A percentile compares a stretch with the other conserved stretches of the same genome.
Evolutionary conservation across 2,113 vertebrate genomes (phyloP).

Genomic region (Arvicanthis niloticus): DNA sequence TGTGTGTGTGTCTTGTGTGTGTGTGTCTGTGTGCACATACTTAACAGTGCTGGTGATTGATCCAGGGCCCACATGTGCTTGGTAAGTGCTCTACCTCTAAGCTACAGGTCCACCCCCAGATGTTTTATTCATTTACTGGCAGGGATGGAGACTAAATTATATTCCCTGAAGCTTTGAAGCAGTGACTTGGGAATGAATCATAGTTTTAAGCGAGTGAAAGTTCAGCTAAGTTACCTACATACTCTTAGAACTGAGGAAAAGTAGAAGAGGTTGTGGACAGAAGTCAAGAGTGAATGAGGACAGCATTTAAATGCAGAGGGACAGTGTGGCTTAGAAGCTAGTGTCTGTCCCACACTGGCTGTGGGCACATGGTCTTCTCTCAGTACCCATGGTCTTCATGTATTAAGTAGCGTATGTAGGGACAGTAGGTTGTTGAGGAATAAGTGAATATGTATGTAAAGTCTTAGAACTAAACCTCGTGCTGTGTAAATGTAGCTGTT

Average conservation of each 20-base stretch:
- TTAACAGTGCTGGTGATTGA: neutral
- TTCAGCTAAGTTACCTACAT: conserved; percentile 16
- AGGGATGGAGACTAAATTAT: conserved; percentile 52
- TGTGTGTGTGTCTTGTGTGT: neutral
- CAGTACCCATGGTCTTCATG: neutral
- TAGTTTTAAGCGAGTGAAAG: conserved; percentile 56
- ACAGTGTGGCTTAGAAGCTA: neutral
- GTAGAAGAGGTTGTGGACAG: conserved; percentile 55
- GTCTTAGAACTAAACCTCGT: conserved; percentile 47
- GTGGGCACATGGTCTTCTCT: conserved; percentile 25
- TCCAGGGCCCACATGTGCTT: neutral
- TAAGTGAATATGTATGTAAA: conserved; percentile 40
- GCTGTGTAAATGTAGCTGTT: neutral
- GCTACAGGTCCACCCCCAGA: neutral
- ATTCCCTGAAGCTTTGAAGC: conserved; percentile 53
- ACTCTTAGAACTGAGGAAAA: conserved; percentile 64
- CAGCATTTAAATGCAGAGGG: neutral
- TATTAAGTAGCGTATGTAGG: neutral
- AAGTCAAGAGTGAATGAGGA: neutral
- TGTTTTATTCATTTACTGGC: conserved; percentile 46
- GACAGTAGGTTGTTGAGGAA: neutral
- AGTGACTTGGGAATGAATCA: conserved; percentile 66
- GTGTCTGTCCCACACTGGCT: neutral
- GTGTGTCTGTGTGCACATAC: neutral
- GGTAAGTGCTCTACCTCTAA: neutral